Base-by-base conservation (phyloP, 2,113 vertebrate species). In the Haplochromis vanheusdeni region DNA sequence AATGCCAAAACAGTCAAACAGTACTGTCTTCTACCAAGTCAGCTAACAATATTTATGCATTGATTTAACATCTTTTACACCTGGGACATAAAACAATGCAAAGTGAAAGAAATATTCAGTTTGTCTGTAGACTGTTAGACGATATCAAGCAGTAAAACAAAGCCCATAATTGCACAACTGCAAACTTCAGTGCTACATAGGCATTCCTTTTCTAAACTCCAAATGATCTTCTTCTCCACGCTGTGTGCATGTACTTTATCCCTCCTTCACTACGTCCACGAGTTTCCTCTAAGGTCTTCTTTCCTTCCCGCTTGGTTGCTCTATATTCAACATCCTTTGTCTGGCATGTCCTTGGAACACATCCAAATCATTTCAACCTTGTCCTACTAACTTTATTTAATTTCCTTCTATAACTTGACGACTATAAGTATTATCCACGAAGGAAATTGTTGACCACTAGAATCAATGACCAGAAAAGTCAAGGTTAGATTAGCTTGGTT, bases 131-230 rank as follows among this genome's bases (percentile, higher is more conserved):
- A 42, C 21, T 26, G 65, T 70, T 42, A 26, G 5, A 0, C 2
- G 9, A 4, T 0, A 42, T 73, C 65, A 73, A 42, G 21, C 37
- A 73, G n/a, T 45, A 26, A 42, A 73, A 73, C 0, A 0, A 73
- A 45, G 21, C 13, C 21, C 40, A 73, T 45, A 45, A n/a, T 23
- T 73, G 68, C 40, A 73, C 21, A 45, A 26, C 13, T 73, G 21
- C 21, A 45, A 17, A 45, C 68, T 68, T 68, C 62, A 40, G n/a
- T 14, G 62, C 3, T 40, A 26, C 37, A 23, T 23, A 26, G 21
- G 37, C 5, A 6, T 42, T 14, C 37, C 13, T 73, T 73, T 26
- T 73, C 65, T 45, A 26, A 73, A 16, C 21, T 73, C 5, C 65
- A 73, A 45, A 26, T 17, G 14, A 26, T 26, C 0, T 10, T 70